A percentile compares a stretch with the other conserved stretches of the same genome.
phyloP scores from a whole-genome alignment of 2,113 vertebrate genomes.

The Oreocharis arfaki region DNA sequence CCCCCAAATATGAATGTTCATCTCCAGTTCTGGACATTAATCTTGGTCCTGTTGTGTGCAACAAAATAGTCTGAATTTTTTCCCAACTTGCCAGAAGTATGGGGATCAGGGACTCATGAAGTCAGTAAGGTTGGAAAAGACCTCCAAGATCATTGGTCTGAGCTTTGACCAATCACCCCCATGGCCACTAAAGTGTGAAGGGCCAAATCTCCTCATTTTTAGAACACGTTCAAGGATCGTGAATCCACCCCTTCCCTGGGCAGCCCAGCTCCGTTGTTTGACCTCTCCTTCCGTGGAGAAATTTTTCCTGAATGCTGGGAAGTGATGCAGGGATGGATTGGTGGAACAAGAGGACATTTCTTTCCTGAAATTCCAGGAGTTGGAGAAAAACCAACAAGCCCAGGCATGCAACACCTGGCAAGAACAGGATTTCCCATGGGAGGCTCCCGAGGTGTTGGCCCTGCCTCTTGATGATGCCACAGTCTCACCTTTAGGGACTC shows the following conservation, averaged over 20 bases:
- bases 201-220: background rate
- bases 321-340: fast-evolving
- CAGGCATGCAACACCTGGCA: background rate
- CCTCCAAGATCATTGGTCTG: background rate
- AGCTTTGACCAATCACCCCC: background rate
- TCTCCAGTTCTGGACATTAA: background rate
- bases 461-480: fast-evolving
- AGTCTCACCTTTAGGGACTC: background rate
- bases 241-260: background rate
- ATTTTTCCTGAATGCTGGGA: background rate
- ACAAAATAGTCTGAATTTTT: background rate
- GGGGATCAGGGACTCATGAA: background rate
- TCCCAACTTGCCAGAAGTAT: background rate
- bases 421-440: background rate
- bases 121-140: background rate
- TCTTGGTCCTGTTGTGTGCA: background rate
- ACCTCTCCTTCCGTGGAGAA: background rate
- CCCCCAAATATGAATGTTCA: background rate
- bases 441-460: background rate
- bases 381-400: background rate
- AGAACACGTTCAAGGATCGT: background rate
- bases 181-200: background rate
- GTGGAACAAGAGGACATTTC: background rate
- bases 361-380: background rate
- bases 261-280: background rate